Evolutionary conservation across 2,797 vertebrate genomes (phyloP).

Genomic region (Neosilurus mollespiculum): DNA sequence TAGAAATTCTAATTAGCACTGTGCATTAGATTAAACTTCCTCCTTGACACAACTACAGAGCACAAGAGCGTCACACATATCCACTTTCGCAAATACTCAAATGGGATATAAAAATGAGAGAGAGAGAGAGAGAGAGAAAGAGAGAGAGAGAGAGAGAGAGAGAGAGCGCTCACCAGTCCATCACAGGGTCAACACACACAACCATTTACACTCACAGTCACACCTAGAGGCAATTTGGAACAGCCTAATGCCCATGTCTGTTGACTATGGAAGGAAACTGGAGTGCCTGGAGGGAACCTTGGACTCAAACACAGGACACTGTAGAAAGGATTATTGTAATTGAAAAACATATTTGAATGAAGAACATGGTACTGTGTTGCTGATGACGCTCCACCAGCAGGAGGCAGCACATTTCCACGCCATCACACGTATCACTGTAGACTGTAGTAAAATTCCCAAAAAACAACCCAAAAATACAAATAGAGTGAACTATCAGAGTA

Average conservation of each 20-base stretch:
- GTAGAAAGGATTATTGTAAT: background rate
- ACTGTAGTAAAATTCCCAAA: background rate
- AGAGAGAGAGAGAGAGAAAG: no score
- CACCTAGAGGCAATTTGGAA: no score
- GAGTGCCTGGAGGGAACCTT: no score
- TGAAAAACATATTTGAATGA: background rate
- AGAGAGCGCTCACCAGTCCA: no score
- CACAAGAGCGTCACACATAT: background rate
- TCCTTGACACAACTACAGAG: conserved; percentile 2
- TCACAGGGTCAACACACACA: no score
- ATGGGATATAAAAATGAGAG: background rate
- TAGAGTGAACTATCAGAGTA: background rate
- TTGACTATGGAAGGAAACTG: no score
- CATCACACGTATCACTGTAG: background rate
- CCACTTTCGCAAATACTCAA: conserved; percentile 4
- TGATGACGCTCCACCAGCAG: conserved; percentile 21
- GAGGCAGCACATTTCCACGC: conserved; percentile 36
- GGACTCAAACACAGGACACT: no score
- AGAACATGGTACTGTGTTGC: background rate
- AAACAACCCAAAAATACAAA: background rate
- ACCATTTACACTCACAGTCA: no score
- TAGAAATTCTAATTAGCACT: conserved; percentile 23
- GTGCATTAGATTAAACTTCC: conserved; percentile 14
- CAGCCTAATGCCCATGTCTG: no score
- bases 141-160: no score